Conservation (phyloP, 2,113 vertebrate species). For the Myotis brandtii region DNA sequence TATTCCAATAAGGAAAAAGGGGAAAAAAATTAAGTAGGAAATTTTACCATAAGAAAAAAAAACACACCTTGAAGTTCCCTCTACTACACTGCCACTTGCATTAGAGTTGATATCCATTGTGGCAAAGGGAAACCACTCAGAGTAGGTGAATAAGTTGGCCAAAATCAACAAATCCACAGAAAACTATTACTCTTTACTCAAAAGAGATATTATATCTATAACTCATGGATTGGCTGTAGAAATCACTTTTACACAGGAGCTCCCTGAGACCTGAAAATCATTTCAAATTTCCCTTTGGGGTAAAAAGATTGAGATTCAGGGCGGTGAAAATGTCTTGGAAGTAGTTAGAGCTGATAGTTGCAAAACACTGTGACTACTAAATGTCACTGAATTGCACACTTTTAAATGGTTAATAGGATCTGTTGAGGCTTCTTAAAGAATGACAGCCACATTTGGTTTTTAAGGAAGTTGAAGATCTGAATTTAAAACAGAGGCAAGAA, state of each 20-base stretch:
- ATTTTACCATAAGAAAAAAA: slow-evolving; percentile 1
- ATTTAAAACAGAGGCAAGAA: slow-evolving; percentile 32
- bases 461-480: slow-evolving; percentile 19
- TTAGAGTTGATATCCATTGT: neutral
- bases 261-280: slow-evolving; percentile 19
- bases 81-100: neutral
- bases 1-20: neutral
- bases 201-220: neutral
- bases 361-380: slow-evolving; percentile 15
- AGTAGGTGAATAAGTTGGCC: neutral
- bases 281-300: slow-evolving; percentile 21
- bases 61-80: neutral
- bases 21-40: neutral
- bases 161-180: slow-evolving; percentile 32
- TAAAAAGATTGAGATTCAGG: neutral
- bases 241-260: neutral
- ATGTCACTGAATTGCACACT: neutral
- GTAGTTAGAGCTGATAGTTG: neutral
- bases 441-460: slow-evolving; percentile 12
- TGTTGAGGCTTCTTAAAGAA: neutral
- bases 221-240: neutral
- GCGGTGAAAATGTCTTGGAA: neutral
- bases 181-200: slow-evolving; percentile 6
- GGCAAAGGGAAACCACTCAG: neutral
- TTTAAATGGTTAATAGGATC: neutral